Evolutionary conservation across 2,797 vertebrate species (phyloP).

Genomic region (Prionace glauca): DNA sequence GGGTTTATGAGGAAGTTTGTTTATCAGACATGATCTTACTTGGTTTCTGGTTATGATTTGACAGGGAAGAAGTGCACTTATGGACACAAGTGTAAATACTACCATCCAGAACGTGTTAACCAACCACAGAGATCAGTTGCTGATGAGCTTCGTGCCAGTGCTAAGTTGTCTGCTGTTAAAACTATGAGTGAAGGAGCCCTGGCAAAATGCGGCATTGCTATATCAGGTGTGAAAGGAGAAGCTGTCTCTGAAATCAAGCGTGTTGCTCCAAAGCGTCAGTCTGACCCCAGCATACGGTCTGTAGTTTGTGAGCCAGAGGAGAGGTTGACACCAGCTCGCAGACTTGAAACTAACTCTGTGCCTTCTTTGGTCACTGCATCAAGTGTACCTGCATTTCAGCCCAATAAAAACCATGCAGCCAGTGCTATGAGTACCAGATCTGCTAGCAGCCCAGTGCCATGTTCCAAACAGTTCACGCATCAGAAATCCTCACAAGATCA

Average conservation of each 20-base stretch:
- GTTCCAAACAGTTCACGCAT: conserved; percentile 84
- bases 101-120: conserved; percentile 94
- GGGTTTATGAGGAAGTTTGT: not conserved
- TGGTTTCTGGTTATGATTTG: conserved; percentile 40
- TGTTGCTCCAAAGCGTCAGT: conserved; percentile 90
- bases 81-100: conserved; percentile 99
- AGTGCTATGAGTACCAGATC: conserved; percentile 94
- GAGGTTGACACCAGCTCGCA: conserved; percentile 73
- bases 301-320: conserved; percentile 85
- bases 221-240: conserved; percentile 70
- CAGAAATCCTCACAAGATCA: conserved; percentile 88
- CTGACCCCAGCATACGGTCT: conserved; percentile 93
- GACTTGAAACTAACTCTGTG: conserved; percentile 90
- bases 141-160: conserved; percentile 94
- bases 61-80: conserved; percentile 98
- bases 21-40: not conserved
- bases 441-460: conserved; percentile 94
- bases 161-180: conserved; percentile 94
- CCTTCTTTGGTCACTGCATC: conserved; percentile 93
- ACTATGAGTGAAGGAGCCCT: conserved; percentile 95
- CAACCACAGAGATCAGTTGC: conserved; percentile 92
- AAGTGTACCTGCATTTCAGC: conserved; percentile 92
- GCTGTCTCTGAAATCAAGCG: conserved; percentile 79
- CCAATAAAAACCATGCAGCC: conserved; percentile 86
- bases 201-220: conserved; percentile 74